These are phyloP conservation scores for Chelonus insularis DNA, from an alignment of 1,140 invertebrate species.

Conservation along the genomic window DNA sequence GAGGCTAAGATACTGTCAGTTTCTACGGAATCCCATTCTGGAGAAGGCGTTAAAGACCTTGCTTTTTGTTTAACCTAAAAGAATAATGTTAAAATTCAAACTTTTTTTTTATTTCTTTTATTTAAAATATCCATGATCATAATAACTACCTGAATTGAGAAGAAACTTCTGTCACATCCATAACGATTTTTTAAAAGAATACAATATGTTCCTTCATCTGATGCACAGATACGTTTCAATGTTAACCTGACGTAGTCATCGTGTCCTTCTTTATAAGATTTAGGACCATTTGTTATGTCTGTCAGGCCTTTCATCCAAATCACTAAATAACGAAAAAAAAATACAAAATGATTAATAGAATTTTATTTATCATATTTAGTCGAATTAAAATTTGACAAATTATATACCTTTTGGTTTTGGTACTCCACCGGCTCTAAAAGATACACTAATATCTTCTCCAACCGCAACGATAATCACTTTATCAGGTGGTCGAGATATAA, in stretches of 20 bases:
- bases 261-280: constrained; percentile 78
- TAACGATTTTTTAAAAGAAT: constrained; percentile 89
- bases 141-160: constrained; percentile 73
- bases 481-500: constrained; percentile 72
- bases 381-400: too few relatives aligned
- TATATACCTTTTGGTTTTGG: constrained; percentile 85
- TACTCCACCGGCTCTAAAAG: constrained; percentile 76
- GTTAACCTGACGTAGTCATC: constrained; percentile 86
- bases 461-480: constrained; percentile 72
- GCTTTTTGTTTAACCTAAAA: constrained; percentile 68
- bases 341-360: too few relatives aligned
- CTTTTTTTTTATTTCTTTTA: constrained; percentile 30
- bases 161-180: constrained; percentile 83
- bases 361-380: too few relatives aligned
- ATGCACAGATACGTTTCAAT: constrained; percentile 78
- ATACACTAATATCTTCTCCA: constrained; percentile 79
- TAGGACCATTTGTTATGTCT: constrained; percentile 77
- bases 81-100: too few relatives aligned
- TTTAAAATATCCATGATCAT: too few relatives aligned
- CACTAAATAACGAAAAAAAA: constrained; percentile 63
- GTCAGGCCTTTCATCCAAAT: constrained; percentile 82
- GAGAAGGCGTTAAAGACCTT: constrained; percentile 68
- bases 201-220: constrained; percentile 93
- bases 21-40: constrained; percentile 61
- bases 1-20: constrained; percentile 49